phyloP scores from a whole-genome alignment of 2,113 vertebrate genomes.

The Nothocercus nigrocapillus region DNA sequence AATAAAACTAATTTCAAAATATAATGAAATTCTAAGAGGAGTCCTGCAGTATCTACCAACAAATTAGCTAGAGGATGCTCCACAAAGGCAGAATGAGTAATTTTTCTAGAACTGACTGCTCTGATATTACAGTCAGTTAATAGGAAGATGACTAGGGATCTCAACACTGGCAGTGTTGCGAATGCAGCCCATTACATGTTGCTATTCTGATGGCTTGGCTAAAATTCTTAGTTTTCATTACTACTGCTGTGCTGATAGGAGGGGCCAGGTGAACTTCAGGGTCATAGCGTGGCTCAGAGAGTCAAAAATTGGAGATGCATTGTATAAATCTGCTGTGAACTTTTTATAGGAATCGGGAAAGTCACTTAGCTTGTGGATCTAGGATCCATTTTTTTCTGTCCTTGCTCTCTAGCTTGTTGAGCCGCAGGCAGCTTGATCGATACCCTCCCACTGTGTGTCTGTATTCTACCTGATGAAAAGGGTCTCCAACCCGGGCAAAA shows the following conservation, averaged over 20 bases:
- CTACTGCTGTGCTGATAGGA: fast-evolving
- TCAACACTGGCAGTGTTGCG: neutral
- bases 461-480: neutral
- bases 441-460: neutral
- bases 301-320: neutral
- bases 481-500: neutral
- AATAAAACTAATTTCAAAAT: conserved; percentile 32
- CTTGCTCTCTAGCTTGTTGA: neutral
- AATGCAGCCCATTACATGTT: neutral
- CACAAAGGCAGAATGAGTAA: neutral
- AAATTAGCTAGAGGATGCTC: neutral
- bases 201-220: neutral
- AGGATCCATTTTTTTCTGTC: neutral
- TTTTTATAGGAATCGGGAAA: neutral
- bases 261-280: neutral
- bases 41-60: neutral
- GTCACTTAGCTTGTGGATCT: neutral
- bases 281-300: neutral
- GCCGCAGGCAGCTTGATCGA: neutral
- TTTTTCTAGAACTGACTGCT: neutral
- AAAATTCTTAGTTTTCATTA: neutral
- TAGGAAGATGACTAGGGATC: neutral
- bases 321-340: neutral
- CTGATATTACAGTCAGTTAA: neutral
- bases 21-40: conserved; percentile 6